Percentiles rank a stretch among this genome's conserved stretches.
Evolutionary conservation across 2,797 vertebrate genomes (phyloP).

Genomic region (Acanthornis magna): DNA sequence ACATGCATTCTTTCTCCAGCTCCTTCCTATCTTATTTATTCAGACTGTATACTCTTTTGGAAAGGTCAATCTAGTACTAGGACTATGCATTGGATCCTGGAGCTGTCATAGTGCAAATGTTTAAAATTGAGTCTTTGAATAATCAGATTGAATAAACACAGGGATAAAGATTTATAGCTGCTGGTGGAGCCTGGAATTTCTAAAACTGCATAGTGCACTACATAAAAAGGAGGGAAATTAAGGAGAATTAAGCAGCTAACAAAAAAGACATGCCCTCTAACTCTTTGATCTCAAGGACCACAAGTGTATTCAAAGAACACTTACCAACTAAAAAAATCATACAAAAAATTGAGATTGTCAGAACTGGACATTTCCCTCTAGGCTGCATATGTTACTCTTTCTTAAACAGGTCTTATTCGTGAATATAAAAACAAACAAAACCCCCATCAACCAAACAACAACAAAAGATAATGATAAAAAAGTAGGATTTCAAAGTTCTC

Average conservation of each 20-base stretch:
- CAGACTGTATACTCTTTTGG: neutral
- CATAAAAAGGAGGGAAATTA: neutral
- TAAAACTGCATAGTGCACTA: neutral
- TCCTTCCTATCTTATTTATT: conserved; percentile 32
- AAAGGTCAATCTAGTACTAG: neutral
- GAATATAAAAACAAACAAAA: neutral
- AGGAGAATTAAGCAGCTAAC: neutral
- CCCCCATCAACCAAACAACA: neutral
- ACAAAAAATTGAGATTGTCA: neutral
- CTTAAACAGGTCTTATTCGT: neutral
- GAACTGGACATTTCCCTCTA: neutral
- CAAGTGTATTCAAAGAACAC: neutral
- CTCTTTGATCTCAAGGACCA: neutral
- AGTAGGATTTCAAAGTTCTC: neutral
- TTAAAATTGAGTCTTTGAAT: neutral
- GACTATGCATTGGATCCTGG: neutral
- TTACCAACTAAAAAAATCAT: neutral
- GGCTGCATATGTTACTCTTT: neutral
- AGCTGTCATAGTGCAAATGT: neutral
- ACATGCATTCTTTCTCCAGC: neutral
- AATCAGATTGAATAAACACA: conserved; percentile 4
- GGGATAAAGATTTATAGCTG: neutral
- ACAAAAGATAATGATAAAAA: neutral
- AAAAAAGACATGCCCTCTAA: neutral
- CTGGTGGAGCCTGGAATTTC: neutral